Evolutionary conservation across 1,140 invertebrate genomes (phyloP).

Genomic region (Neodiprion fabricii): DNA sequence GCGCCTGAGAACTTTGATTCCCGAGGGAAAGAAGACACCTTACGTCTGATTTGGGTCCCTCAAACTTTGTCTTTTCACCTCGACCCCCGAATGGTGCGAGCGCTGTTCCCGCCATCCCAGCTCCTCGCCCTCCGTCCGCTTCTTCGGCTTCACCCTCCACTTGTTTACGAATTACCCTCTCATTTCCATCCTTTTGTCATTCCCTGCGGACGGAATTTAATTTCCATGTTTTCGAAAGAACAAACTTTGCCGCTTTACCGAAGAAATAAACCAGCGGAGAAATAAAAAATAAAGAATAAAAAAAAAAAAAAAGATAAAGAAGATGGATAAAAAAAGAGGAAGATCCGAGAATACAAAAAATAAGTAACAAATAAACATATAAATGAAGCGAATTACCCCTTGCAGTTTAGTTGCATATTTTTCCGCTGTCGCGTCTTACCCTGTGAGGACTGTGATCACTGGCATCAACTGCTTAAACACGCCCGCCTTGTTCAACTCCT

Average conservation of each 20-base stretch:
- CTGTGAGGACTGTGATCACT: too few relatives aligned
- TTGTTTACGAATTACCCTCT: conserved; percentile 54
- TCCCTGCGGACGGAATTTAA: conserved; percentile 39
- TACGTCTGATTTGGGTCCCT: conserved; percentile 54
- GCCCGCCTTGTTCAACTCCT: too few relatives aligned
- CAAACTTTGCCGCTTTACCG: conserved; percentile 31
- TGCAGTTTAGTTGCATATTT: too few relatives aligned
- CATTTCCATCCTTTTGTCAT: conserved; percentile 54
- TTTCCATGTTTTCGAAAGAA: conserved; percentile 35
- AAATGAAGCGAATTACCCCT: too few relatives aligned
- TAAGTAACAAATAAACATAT: too few relatives aligned
- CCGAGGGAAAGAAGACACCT: conserved; percentile 36
- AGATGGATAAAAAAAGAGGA: too few relatives aligned
- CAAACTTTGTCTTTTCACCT: conserved; percentile 45
- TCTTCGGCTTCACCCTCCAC: conserved; percentile 29
- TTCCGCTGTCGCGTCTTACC: too few relatives aligned
- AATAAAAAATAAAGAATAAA: neutral
- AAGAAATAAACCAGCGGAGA: too few relatives aligned
- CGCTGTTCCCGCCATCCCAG: conserved; percentile 17
- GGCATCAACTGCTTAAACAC: too few relatives aligned
- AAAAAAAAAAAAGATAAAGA: neutral
- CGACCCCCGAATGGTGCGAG: conserved; percentile 6
- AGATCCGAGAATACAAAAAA: too few relatives aligned
- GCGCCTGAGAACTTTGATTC: conserved; percentile 34
- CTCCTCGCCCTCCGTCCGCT: conserved; percentile 15